Evolutionary conservation across 2,113 vertebrate genomes (phyloP).

Genomic region (Cephalopholis sonnerati): DNA sequence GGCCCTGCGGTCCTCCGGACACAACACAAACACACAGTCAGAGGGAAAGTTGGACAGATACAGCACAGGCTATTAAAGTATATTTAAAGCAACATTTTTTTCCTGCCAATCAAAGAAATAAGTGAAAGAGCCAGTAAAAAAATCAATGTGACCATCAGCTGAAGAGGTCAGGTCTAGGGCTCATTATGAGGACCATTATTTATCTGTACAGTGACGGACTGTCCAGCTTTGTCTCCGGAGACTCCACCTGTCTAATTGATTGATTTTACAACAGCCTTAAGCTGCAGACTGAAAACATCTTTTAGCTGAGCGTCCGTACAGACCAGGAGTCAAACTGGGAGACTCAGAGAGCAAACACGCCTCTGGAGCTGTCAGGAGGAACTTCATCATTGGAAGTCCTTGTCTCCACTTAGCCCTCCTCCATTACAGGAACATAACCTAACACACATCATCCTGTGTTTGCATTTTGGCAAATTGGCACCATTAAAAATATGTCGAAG

Average conservation of each 20-base stretch:
- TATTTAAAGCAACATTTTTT: neutral
- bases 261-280: slow-evolving; percentile 6
- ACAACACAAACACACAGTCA: neutral
- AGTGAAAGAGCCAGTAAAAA: neutral
- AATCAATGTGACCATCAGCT: slow-evolving; percentile 13
- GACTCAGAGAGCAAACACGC: neutral
- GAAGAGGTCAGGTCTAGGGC: slow-evolving; percentile 3
- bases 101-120: neutral
- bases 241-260: slow-evolving; percentile 22
- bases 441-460: neutral
- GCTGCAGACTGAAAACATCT: neutral
- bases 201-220: neutral
- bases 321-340: neutral
- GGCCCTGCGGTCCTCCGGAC: neutral
- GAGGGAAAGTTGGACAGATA: too few relatives aligned
- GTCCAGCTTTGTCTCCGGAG: slow-evolving; percentile 19
- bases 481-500: neutral
- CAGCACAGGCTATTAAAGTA: neutral
- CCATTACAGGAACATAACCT: neutral
- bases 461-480: neutral
- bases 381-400: neutral
- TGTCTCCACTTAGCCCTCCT: neutral
- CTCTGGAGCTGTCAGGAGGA: neutral
- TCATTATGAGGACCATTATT: slow-evolving; percentile 34
- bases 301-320: neutral